phyloP scores from a whole-genome alignment of 1,140 invertebrate genomes.

The Ips nitidus region DNA sequence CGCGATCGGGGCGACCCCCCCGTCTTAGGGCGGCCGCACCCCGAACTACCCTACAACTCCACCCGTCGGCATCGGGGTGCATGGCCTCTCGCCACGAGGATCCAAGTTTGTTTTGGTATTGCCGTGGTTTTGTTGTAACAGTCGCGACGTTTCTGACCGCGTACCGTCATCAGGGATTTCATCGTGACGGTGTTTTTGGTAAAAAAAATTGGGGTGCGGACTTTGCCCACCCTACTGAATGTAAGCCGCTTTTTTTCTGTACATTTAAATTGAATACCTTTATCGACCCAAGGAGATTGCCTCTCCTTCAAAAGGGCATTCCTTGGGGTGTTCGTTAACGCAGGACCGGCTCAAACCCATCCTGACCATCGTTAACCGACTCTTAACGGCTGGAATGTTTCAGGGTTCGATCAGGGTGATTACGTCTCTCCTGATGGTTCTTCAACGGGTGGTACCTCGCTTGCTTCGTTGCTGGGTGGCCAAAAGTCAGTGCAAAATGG shows the following conservation, averaged over 20 bases:
- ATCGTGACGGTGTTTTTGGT: not conserved
- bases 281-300: too few species aligned
- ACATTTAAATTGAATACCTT: too few species aligned
- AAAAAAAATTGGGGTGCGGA: not conserved
- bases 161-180: not conserved
- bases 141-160: constrained; percentile 7
- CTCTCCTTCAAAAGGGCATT: too few species aligned
- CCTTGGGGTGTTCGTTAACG: too few species aligned
- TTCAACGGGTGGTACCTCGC: constrained; percentile 36
- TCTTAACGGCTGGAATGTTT: not conserved
- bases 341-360: too few species aligned
- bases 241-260: not conserved
- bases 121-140: constrained; percentile 1
- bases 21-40: constrained; percentile 39
- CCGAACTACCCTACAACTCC: constrained; percentile 32
- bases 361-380: too few species aligned
- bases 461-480: constrained; percentile 41
- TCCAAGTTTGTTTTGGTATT: constrained; percentile 4
- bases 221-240: not conserved
- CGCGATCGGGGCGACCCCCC: constrained; percentile 32
- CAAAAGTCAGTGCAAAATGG: constrained; percentile 43
- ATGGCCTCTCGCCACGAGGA: constrained; percentile 27
- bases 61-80: constrained; percentile 27
- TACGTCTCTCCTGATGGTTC: constrained; percentile 36
- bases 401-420: constrained; percentile 48